Evolutionary conservation across 2,797 vertebrate species (phyloP).

Genomic region (Phrynocephalus guinanensis): DNA sequence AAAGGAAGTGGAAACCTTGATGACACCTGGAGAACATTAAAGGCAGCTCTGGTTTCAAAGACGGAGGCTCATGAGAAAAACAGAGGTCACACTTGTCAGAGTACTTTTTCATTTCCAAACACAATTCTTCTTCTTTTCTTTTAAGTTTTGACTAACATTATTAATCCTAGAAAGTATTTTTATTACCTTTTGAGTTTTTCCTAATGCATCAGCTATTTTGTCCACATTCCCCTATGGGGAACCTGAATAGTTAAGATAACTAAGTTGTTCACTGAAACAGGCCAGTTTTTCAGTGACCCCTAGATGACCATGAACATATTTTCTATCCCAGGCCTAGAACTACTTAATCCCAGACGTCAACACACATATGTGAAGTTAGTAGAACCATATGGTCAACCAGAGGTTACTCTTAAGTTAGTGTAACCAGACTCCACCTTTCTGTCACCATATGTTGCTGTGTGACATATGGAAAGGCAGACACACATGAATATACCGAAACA

Average conservation of each 20-base stretch:
- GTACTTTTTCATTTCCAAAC: slow-evolving; percentile 61
- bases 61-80: slow-evolving; percentile 65
- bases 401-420: slow-evolving; percentile 25
- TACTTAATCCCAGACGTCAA: slow-evolving; percentile 13
- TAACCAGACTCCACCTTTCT: slow-evolving; percentile 17
- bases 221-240: slow-evolving; percentile 38
- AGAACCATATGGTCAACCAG: neutral
- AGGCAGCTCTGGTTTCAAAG: slow-evolving; percentile 75
- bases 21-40: slow-evolving; percentile 77
- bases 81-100: slow-evolving; percentile 69
- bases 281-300: neutral
- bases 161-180: slow-evolving; percentile 61
- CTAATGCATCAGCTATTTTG: neutral
- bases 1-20: slow-evolving; percentile 65
- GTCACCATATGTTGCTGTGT: neutral
- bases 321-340: neutral
- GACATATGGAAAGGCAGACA: neutral
- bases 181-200: slow-evolving; percentile 22
- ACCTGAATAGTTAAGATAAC: slow-evolving; percentile 1
- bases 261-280: slow-evolving; percentile 13
- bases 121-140: slow-evolving; percentile 59
- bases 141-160: slow-evolving; percentile 64
- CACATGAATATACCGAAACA: neutral
- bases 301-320: accelerated
- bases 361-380: neutral